Evolutionary conservation across 2,797 vertebrate species (phyloP).

Genomic region (Tinamus major): DNA sequence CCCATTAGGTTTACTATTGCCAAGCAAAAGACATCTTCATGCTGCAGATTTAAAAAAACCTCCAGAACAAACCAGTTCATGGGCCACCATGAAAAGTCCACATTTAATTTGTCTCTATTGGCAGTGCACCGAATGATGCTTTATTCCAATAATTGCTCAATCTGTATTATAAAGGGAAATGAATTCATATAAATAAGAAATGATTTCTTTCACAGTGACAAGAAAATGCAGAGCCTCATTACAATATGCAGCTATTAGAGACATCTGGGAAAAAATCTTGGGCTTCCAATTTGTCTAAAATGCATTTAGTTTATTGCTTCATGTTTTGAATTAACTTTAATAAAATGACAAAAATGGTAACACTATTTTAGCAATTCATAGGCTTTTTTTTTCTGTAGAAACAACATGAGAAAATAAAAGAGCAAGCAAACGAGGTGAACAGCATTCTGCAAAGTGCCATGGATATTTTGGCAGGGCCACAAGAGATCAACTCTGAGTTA

Average conservation of each 20-base stretch:
- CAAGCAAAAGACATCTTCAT: not conserved
- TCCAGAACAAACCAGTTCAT: not conserved
- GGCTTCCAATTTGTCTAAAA: not conserved
- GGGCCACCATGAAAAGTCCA: not conserved
- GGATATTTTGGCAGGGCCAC: slow-evolving; percentile 71
- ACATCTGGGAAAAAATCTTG: not conserved
- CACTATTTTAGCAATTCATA: not conserved
- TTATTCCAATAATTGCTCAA: not conserved
- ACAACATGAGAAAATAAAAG: slow-evolving; percentile 65
- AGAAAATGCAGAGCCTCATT: not conserved
- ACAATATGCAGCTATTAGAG: not conserved
- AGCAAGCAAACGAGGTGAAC: slow-evolving; percentile 78
- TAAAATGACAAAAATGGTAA: not conserved
- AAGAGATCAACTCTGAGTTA: slow-evolving; percentile 77
- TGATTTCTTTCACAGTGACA: not conserved
- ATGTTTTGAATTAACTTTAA: not conserved
- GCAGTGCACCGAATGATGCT: not conserved
- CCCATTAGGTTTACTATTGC: not conserved
- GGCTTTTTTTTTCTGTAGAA: slow-evolving; percentile 57
- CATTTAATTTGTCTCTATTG: not conserved
- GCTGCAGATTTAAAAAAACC: not conserved
- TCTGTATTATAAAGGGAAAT: not conserved
- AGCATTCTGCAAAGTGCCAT: slow-evolving; percentile 75
- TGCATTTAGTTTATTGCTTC: not conserved
- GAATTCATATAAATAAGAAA: not conserved